phyloP scores from a whole-genome alignment of 2,888 invertebrate species.

The Cacoxenus indagator region DNA sequence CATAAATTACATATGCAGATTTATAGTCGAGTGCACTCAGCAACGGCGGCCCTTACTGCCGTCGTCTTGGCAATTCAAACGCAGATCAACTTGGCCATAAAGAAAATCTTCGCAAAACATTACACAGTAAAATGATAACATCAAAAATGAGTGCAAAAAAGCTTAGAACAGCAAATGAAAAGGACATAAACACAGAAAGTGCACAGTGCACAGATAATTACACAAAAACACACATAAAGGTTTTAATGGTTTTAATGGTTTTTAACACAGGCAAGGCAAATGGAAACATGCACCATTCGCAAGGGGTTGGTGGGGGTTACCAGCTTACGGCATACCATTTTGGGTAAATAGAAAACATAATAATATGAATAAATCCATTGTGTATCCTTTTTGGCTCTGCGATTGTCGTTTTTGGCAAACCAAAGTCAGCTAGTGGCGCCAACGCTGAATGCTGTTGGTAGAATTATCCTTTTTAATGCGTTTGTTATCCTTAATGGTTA shows the following conservation, averaged over 20 bases:
- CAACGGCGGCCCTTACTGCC: too few species aligned
- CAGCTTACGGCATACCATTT: slow-evolving; percentile 54
- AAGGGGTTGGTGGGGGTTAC: background rate
- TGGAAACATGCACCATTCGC: background rate
- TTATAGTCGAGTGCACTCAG: background rate
- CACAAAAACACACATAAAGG: background rate
- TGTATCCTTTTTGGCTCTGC: slow-evolving; percentile 7
- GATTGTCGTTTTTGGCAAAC: background rate
- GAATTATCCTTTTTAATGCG: slow-evolving; percentile 28
- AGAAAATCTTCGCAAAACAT: background rate
- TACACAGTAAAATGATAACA: background rate
- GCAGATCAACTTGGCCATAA: background rate
- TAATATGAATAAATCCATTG: slow-evolving; percentile 55
- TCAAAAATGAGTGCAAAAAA: background rate
- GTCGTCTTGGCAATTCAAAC: background rate
- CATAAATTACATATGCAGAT: background rate
- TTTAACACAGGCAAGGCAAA: background rate
- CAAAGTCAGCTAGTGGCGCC: slow-evolving; percentile 10
- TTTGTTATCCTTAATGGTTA: slow-evolving; percentile 43
- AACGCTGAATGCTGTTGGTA: slow-evolving; percentile 7
- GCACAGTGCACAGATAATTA: background rate
- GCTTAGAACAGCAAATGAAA: background rate
- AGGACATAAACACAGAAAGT: background rate
- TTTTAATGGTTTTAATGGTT: slow-evolving; percentile 4
- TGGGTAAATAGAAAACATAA: slow-evolving; percentile 48